Percentiles rank a stretch among this genome's conserved stretches.
Conservation (phyloP, 2,797 vertebrate genomes). For the Crotalus adamanteus region DNA sequence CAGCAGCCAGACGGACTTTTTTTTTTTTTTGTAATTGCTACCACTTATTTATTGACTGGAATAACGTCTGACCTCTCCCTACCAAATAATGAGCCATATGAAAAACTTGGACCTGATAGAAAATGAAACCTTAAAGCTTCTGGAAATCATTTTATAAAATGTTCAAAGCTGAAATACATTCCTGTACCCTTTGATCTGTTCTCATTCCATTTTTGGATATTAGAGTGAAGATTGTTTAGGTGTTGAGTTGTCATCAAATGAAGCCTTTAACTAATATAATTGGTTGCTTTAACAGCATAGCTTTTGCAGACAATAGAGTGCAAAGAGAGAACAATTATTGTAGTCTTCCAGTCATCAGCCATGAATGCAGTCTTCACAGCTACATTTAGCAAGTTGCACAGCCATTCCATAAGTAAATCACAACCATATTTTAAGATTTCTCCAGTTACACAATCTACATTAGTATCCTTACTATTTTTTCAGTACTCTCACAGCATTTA, state of each 20-base stretch:
- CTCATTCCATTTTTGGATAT: not conserved
- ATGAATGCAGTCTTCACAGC: not conserved
- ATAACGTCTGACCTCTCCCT: not conserved
- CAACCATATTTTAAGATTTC: not conserved
- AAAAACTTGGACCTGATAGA: not conserved
- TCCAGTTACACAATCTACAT: not conserved
- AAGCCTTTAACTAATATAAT: too few species aligned
- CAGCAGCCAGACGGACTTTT: not conserved
- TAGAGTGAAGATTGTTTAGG: not conserved
- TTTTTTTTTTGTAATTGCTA: not conserved
- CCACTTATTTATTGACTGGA: not conserved
- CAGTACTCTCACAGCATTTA: not conserved
- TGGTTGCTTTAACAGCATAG: too few species aligned
- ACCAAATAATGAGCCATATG: not conserved
- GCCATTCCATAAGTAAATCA: not conserved
- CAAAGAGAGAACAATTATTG: not conserved
- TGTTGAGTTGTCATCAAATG: not conserved
- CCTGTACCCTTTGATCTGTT: not conserved
- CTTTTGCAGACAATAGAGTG: too few species aligned
- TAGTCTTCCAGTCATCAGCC: not conserved
- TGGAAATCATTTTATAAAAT: not conserved
- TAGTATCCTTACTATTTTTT: not conserved
- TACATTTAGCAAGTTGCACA: not conserved
- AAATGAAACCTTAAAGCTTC: not conserved
- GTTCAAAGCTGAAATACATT: not conserved